Base-by-base conservation (phyloP, 2,888 invertebrate species). In the Electrophaes corylata region DNA sequence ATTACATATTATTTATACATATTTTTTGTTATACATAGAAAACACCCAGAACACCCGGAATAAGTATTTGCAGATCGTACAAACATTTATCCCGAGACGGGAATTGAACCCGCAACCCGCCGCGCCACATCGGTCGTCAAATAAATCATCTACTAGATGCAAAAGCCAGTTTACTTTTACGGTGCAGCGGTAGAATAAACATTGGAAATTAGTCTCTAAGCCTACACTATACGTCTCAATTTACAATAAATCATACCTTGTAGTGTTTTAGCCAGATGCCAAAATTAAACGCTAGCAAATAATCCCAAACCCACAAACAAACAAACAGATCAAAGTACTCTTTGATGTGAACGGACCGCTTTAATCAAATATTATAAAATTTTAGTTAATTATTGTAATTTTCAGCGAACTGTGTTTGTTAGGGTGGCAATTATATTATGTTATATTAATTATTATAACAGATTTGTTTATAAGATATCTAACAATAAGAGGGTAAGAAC, bases 341-440 rank as follows among this genome's bases (percentile, higher is more conserved):
- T 19, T 40, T 40, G 40, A 40, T 19, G 40, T 40, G 20, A 20
- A 20, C n/a, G 20, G 0, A 12, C 1, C 12, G 31, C 5, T 12
- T 35, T 35, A 35, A 5, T 35, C 35, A 35, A 35, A 35, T 35
- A 35, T 35, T 5, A 35, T 35, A 35, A 35, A 35, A 0, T 23
- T 23, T 23, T 4, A 1, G 23, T 23, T 23, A 23, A 23, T 2
- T 23, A 41, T 41, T 39, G 44, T 40, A 45, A 55, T 31, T 45
- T 45, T 45, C 8, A 19, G n/a, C n/a, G n/a, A n/a, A 33, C 23
- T 26, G 48, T 47, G 48, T 48, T 48, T 35, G 41, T 56, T 56
- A 16, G 20, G 26, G 23, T 14, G 43, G 44, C 29, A 45, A 33
- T 31, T n/a, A n/a, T n/a, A n/a, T n/a, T n/a, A n/a, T n/a, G n/a